A percentile compares a stretch with the other conserved stretches of the same genome.
phyloP scores from a whole-genome alignment of 2,888 invertebrate genomes.

The Punctoribates punctum region DNA sequence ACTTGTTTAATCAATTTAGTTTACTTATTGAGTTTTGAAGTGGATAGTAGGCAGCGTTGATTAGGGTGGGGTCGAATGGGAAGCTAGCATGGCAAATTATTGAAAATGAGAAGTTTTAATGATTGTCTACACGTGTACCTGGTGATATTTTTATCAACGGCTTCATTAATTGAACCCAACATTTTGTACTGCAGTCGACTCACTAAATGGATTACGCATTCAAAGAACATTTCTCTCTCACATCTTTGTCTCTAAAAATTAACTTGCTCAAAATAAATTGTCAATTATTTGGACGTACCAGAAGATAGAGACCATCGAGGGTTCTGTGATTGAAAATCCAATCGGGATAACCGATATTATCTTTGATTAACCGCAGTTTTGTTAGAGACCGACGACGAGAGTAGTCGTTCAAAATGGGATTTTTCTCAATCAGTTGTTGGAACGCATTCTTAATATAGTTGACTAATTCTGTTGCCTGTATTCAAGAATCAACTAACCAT shows the following conservation, averaged over 20 bases:
- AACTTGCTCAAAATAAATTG: not conserved
- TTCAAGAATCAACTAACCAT: not conserved
- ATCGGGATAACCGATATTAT: slow-evolving; percentile 58
- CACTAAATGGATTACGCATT: too few relatives aligned
- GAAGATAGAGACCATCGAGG: not conserved
- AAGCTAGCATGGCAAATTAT: not conserved
- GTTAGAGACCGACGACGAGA: slow-evolving; percentile 48
- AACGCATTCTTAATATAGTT: not conserved
- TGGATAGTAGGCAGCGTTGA: not conserved
- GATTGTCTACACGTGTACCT: not conserved
- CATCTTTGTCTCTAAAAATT: not conserved
- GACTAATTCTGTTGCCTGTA: not conserved
- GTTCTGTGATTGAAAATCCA: slow-evolving; percentile 52
- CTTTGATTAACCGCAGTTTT: slow-evolving; percentile 56
- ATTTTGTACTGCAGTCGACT: too few relatives aligned
- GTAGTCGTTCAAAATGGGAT: not conserved
- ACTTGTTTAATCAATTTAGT: not conserved
- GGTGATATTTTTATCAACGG: too few relatives aligned
- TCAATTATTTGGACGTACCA: not conserved
- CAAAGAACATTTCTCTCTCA: too few relatives aligned
- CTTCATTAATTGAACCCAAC: too few relatives aligned
- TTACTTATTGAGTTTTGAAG: not conserved
- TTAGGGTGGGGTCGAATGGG: not conserved
- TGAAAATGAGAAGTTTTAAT: not conserved
- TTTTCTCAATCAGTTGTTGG: not conserved